Percentiles rank a stretch among this genome's conserved stretches.
Conservation (phyloP, 1,140 invertebrate species). For the Brachystomella parvula region DNA sequence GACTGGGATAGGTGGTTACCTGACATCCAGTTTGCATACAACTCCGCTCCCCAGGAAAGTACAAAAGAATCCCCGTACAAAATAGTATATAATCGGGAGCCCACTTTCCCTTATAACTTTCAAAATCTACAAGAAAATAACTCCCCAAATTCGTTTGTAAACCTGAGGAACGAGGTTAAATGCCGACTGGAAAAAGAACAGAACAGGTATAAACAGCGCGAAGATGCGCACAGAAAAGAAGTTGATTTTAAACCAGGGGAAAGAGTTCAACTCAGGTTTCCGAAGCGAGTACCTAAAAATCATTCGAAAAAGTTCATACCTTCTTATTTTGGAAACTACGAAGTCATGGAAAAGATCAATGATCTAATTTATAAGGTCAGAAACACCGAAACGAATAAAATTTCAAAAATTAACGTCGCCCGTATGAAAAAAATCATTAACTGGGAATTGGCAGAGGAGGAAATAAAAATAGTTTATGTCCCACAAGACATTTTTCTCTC, state of each 20-base stretch:
- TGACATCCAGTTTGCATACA: slow-evolving; percentile 3
- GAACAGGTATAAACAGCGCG: neutral
- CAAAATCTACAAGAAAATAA: neutral
- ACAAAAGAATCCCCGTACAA: neutral
- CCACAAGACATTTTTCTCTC: neutral
- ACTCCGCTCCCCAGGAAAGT: neutral
- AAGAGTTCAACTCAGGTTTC: slow-evolving; percentile 1
- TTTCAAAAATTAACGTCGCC: neutral
- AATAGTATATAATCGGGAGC: neutral
- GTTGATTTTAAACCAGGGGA: slow-evolving; percentile 6
- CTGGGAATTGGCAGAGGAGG: neutral
- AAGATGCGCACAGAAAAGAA: neutral
- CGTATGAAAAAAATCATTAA: neutral
- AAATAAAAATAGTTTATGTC: neutral
- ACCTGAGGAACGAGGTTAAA: neutral
- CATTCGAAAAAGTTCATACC: slow-evolving; percentile 1
- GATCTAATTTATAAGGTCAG: neutral
- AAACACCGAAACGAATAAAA: neutral
- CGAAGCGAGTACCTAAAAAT: neutral
- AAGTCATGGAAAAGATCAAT: neutral
- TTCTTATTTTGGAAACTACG: neutral
- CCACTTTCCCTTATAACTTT: neutral
- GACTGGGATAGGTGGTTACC: slow-evolving; percentile 15
- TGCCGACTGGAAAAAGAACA: neutral
- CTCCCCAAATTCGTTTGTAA: neutral